Evolutionary conservation across 1,140 invertebrate species (phyloP).

Genomic region (Mycetomoellerius zeteki): DNA sequence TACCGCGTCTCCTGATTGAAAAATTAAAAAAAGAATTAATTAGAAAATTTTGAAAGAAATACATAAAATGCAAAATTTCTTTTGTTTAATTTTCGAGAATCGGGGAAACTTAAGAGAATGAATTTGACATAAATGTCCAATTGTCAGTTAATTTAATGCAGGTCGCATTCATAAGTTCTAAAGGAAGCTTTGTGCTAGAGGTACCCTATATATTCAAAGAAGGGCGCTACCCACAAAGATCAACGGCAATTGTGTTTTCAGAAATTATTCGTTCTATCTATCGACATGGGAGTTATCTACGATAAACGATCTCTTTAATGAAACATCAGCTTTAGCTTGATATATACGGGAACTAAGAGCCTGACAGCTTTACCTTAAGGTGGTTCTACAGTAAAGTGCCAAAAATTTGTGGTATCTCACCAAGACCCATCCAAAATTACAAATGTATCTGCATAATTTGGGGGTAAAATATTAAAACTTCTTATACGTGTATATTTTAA

Average conservation of each 20-base stretch:
- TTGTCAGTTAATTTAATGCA: background rate
- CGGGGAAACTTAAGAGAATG: background rate
- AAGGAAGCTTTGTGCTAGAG: background rate
- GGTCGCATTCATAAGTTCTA: background rate
- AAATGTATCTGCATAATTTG: no score
- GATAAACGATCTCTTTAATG: conserved; percentile 26
- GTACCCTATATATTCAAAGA: background rate
- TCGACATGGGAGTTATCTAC: background rate
- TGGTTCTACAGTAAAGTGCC: no score
- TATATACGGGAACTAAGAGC: background rate
- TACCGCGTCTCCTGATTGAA: no score
- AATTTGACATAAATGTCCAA: background rate
- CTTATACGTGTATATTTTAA: no score
- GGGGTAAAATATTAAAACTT: no score
- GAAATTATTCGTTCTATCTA: background rate
- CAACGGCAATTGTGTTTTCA: background rate
- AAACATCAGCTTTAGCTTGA: conserved; percentile 35
- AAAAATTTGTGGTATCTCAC: no score
- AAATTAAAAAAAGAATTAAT: conserved; percentile 14
- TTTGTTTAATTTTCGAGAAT: background rate
- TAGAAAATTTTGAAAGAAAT: background rate
- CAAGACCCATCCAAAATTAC: no score
- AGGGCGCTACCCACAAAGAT: conserved; percentile 13
- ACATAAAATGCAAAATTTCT: background rate
- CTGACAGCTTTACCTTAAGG: background rate